Evolutionary conservation across 2,113 vertebrate species (phyloP).

Genomic region (Psittacara wagleri): DNA sequence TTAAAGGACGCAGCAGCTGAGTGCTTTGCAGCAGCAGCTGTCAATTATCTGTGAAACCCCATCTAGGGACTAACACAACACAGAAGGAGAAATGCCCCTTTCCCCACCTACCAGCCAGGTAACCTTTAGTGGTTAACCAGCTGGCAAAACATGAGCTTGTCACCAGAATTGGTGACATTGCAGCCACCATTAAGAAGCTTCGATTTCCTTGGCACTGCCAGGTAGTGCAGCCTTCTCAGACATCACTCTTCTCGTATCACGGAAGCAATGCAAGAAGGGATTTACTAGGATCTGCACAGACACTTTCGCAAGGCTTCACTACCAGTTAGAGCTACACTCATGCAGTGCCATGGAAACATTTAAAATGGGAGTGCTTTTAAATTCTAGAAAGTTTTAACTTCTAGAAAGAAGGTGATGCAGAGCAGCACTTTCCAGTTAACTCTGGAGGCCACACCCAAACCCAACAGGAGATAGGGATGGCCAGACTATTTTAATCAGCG

Average conservation of each 20-base stretch:
- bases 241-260: fast-evolving
- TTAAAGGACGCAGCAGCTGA: neutral
- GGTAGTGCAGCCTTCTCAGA: neutral
- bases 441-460: neutral
- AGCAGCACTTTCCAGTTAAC: neutral
- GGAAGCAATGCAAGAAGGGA: neutral
- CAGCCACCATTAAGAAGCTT: neutral
- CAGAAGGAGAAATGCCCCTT: neutral
- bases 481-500: neutral
- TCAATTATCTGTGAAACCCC: neutral
- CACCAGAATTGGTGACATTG: neutral
- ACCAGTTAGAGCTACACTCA: neutral
- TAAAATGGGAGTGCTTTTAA: neutral
- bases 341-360: neutral
- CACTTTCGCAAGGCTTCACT: neutral
- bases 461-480: neutral
- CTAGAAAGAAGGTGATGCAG: neutral
- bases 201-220: neutral
- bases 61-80: neutral
- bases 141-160: neutral
- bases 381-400: neutral
- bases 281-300: neutral
- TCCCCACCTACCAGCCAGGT: neutral
- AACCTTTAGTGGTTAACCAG: neutral
- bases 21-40: neutral